Evolutionary conservation across 2,888 invertebrate genomes (phyloP).

Genomic region (Lycocerus yunnanus): DNA sequence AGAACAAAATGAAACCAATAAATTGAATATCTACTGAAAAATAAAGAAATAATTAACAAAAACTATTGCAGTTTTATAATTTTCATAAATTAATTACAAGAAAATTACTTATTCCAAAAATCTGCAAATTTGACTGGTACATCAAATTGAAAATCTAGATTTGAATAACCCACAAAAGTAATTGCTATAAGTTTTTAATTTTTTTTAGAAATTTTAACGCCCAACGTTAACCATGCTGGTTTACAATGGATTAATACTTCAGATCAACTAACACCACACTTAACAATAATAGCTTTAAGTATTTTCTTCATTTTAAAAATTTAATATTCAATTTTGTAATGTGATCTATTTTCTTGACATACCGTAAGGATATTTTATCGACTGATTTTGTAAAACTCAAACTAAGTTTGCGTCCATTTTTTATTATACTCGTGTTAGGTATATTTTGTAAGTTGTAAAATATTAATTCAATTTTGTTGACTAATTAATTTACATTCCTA

Average conservation of each 20-base stretch:
- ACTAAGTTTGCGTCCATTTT: background rate
- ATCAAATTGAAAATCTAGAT: background rate
- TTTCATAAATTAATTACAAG: too few species aligned
- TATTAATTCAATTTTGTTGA: background rate
- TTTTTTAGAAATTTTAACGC: constrained; percentile 68
- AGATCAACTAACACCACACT: background rate
- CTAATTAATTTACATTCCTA: background rate
- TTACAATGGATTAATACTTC: constrained; percentile 58
- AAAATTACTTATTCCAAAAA: too few species aligned
- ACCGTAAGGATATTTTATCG: background rate
- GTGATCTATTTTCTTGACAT: background rate
- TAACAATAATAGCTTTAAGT: background rate
- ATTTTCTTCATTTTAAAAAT: background rate
- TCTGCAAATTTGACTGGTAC: background rate
- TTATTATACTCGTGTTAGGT: background rate
- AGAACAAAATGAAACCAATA: too few species aligned
- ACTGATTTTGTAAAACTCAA: background rate
- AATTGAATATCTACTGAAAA: too few species aligned
- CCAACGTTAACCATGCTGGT: constrained; percentile 75
- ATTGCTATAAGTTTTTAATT: background rate
- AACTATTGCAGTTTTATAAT: too few species aligned
- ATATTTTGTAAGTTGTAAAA: background rate
- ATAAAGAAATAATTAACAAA: too few species aligned
- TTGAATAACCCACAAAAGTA: background rate
- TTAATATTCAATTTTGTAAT: background rate